Base-by-base conservation (phyloP, 2,113 vertebrate genomes). In the Choloepus hoffmanni region DNA sequence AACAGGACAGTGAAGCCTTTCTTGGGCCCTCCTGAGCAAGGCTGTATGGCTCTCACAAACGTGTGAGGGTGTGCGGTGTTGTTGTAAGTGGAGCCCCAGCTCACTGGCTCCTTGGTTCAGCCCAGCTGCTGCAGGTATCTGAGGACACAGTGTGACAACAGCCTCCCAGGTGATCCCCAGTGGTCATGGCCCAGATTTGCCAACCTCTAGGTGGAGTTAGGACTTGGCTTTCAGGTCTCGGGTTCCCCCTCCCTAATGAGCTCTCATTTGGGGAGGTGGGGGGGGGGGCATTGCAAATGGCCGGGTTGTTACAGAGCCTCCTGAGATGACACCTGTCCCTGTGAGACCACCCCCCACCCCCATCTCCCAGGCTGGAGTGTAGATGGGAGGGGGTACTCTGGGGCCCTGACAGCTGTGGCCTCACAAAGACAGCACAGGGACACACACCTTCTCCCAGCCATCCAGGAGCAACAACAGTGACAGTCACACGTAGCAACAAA, bases 11-110 rank as follows among this genome's bases (percentile, higher is more conserved):
- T 7, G 26, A 40, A 26, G 16, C 10, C 4, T 16, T 28, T 15
- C 40, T 28, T 23, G 23, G 45, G 77, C 50, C 36, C 10, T 68
- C 19, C 10, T 9, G 0, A 3, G 9, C 36, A 24, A 62, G 26
- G 67, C 1, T 19, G 43, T 4, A 5, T 0, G 13, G 58, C 7
- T 48, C 36, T 28, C 13, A 0, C 0, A 1, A 13, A 12, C 9
- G 6, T 4, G 48, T 3, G 30, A 89, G 72, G 12, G 19, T 21
- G 55, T 19, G 18, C 18, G 19, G 18, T 58, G 55, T 7, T 58
- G 55, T 58, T 21, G 18, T 5, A 21, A 6, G 16, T 6, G 7
- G 48, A 30, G 79, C 70, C 73, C 36, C 10, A 5, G 21, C 58
- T 48, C 23, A 0, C 58, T 28, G 0, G 7, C 58, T 12, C 8